Evolutionary conservation across 2,113 vertebrate species (phyloP), one percentile per base, ranked within the genome.

Genomic region (Campylorhamphus procurvoides): DNA sequence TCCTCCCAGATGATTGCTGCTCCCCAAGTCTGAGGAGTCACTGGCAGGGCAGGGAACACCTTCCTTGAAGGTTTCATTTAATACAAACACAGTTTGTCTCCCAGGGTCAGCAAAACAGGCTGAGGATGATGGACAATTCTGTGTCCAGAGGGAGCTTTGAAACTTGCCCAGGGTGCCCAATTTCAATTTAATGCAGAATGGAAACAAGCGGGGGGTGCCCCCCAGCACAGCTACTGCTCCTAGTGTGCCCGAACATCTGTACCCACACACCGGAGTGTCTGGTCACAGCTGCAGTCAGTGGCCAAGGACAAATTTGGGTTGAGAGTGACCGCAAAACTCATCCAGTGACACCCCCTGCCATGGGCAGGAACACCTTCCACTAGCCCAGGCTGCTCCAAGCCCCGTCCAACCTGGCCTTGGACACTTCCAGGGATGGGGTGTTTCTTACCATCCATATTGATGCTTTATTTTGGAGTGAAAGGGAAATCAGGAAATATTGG

Each of bases 61-160:
- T 73, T 72, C 42, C 93, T 59, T 81, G 81, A 67, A 74, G 93
- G 80, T 40, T 39, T 82, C 24, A 71, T 76, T 88, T 68, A 89
- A 88, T 25, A 64, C 39, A 69, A 95, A 81, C 7, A 6, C 47
- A 76, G 19, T 75, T 84, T 89, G 20, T 94, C 72, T 91, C 67
- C 22, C 22, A 31, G 40, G 55, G 19, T 64, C 78, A 84, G 59
- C 37, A 73, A 47, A 89, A 82, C 5, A 63, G 3, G 6, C 47
- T 55, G 53, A 79, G 37, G 49, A 49, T 73, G 56, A 85, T 74
- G n/a, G 49, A 52, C 40, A 67, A 24, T 50, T 53, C 56, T 49
- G 14, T 76, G 63, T 53, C 56, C 59, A 47, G 56, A 53, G 42
- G 28, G 66, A 89, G 39, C 46, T 77, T 39, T 58, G 73, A 50